Evolutionary conservation across 2,797 vertebrate genomes (phyloP), one percentile per base, ranked within the genome.

Genomic region (Lutjanus campechanus): DNA sequence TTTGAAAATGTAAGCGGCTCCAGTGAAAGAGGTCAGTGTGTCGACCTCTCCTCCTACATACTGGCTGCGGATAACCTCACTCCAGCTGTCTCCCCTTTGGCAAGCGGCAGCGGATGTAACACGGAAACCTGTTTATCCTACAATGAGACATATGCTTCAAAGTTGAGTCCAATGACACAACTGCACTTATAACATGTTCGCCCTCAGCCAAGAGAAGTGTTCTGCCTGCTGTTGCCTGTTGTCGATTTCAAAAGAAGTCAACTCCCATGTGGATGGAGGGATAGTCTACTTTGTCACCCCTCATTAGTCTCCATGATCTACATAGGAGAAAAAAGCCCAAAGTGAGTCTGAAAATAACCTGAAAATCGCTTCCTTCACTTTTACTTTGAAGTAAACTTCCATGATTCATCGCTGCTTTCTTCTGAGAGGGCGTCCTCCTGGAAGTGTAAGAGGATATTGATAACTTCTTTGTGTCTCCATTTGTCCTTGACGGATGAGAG

Each of bases 401-500:
- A 16, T 46, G 19, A 67, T 73, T 36, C 54, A 41, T 51, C 22
- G 3, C 17, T 16, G 44, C 51, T 67, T 22, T 80, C 47, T 8
- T 47, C 50, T 51, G 50, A 22, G 58, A 82, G 49, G 10, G 36
- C 44, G n/a, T 71, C 73, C 50, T 68, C 43, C 59, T 36, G 36
- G 43, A 76, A 59, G 61, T 19, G 43, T 20, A 5, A 53, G 19
- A 20, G 20, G 16, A 79, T 79, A 84, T 65, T 82, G 81, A 84
- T 69, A 82, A 49, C 19, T 50, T 84, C 60, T 59, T 44, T 73
- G 60, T 73, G 62, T 79, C 63, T 73, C 55, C 68, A 49, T 82
- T 77, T 79, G 43, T 58, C 66, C 64, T 73, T 65, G 73, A 76
- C 60, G 78, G 69, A 71, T 54, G 68, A 71, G 60, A 79, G 62